These are phyloP conservation scores for Metopolophium dirhodum DNA, from an alignment of 1,140 invertebrate species.

Conservation along the genomic window DNA sequence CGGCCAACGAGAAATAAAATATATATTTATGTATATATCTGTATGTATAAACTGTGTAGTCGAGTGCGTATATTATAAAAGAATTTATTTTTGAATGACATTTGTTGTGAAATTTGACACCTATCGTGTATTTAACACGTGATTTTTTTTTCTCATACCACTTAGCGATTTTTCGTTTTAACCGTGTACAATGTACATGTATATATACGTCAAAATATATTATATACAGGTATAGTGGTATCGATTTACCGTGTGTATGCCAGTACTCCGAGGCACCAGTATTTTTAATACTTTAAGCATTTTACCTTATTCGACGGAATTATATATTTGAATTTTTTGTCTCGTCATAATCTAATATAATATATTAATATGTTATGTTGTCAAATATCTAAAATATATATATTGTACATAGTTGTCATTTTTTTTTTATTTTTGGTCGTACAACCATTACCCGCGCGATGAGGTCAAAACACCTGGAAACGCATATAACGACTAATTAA, in stretches of 20 bases:
- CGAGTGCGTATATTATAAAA: background rate
- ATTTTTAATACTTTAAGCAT: background rate
- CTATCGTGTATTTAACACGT: background rate
- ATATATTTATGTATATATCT: background rate
- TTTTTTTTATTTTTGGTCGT: background rate
- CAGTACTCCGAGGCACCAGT: background rate
- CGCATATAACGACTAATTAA: constrained; percentile 27
- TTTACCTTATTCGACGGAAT: background rate
- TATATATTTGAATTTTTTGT: background rate
- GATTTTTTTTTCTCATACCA: background rate
- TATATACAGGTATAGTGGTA: background rate
- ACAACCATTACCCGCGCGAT: background rate
- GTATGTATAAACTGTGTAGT: background rate
- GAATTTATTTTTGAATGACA: constrained; percentile 23
- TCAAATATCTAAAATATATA: background rate
- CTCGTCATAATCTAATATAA: background rate
- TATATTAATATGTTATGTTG: background rate
- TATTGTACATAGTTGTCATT: constrained; percentile 12
- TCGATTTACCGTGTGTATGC: background rate
- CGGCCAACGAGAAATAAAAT: background rate
- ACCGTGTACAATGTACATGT: background rate
- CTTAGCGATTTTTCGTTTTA: constrained; percentile 30
- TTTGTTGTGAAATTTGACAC: constrained; percentile 45
- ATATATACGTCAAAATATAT: background rate
- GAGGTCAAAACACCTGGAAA: constrained; percentile 34